These are phyloP conservation scores for Coregonus suidteri DNA, from an alignment of 2,797 vertebrate species.

Conservation along the genomic window DNA sequence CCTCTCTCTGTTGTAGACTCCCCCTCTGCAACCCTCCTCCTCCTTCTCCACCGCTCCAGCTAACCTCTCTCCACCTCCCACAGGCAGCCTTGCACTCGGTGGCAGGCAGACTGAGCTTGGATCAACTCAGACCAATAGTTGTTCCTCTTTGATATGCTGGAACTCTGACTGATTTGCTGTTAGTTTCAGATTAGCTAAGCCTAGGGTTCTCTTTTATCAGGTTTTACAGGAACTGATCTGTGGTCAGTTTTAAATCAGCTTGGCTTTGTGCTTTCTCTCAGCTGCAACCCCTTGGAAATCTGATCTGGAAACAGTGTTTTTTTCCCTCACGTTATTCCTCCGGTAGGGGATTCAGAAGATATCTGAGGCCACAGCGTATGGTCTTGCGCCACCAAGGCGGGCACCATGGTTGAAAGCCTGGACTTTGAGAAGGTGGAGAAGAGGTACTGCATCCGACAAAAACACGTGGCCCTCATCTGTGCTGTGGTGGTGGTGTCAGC, in stretches of 20 bases:
- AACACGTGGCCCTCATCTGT: constrained; percentile 84
- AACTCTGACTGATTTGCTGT: constrained; percentile 20
- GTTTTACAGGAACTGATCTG: constrained; percentile 29
- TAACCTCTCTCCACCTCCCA: constrained; percentile 42
- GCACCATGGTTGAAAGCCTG: constrained; percentile 70
- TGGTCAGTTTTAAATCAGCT: constrained; percentile 22
- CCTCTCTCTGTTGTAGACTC: constrained; percentile 28
- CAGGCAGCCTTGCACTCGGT: constrained; percentile 18
- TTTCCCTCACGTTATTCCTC: neutral
- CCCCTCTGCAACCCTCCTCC: constrained; percentile 2
- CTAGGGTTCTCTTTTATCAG: neutral
- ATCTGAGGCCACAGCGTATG: constrained; percentile 11
- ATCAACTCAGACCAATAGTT: constrained; percentile 35
- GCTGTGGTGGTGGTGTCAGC: constrained; percentile 74
- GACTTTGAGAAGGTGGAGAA: constrained; percentile 73
- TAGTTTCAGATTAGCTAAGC: neutral
- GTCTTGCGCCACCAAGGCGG: constrained; percentile 4
- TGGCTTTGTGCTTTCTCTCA: constrained; percentile 20
- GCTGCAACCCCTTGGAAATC: constrained; percentile 22
- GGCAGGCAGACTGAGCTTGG: constrained; percentile 25
- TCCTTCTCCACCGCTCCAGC: constrained; percentile 20
- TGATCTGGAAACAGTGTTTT: constrained; percentile 35
- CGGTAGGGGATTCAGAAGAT: constrained; percentile 19
- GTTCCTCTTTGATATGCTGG: constrained; percentile 9
- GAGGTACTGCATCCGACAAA: constrained; percentile 80